Evolutionary conservation across 2,888 invertebrate genomes (phyloP), one percentile per base, ranked within the genome.

Genomic region (Ochlodes sylvanus): DNA sequence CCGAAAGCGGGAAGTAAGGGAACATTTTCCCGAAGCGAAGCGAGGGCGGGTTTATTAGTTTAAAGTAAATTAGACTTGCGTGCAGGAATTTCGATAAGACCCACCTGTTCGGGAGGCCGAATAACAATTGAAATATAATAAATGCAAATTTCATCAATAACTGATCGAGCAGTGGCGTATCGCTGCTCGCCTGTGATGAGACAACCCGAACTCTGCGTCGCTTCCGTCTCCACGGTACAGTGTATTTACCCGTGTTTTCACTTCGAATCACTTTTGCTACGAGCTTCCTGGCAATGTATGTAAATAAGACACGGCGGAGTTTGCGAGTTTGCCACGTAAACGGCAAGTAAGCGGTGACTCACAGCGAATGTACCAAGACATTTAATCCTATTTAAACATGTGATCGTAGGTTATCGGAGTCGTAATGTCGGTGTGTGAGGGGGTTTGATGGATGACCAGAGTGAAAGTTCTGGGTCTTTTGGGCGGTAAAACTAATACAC

Each of bases 251-350:
- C 65, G 57, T 65, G 50, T 65, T 65, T 63, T 63, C 63, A 65
- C 64, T 65, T 32, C 47, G 57, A 65, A 65, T 65, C 64, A 65
- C 57, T 65, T 65, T 65, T 57, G 64, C 57, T 65, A 57, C 57
- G 57, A 65, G 44, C 58, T 65, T 56, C 50, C 57, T 47, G 58
- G 57, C 57, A 52, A 65, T 58, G 65, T 65, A 65, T 65, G 65
- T 58, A 65, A 65, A 65, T 65, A 65, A 65, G 65, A 65, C 58
- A 65, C 41, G 57, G 50, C 7, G 38, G 58, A 65, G 47, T 65
- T 52, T 58, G 57, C 50, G 34, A 34, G 57, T 44, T 65, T 65
- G 58, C 65, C 21, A 21, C 50, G 50, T 17, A 56, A 47, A 64
- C 41, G 15, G 44, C 50, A 63, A 50, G 57, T 34, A 32, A 34